A percentile compares a stretch with the other conserved stretches of the same genome.
phyloP scores from a whole-genome alignment of 2,797 vertebrate species.

The Pseudochaenichthys georgianus region DNA sequence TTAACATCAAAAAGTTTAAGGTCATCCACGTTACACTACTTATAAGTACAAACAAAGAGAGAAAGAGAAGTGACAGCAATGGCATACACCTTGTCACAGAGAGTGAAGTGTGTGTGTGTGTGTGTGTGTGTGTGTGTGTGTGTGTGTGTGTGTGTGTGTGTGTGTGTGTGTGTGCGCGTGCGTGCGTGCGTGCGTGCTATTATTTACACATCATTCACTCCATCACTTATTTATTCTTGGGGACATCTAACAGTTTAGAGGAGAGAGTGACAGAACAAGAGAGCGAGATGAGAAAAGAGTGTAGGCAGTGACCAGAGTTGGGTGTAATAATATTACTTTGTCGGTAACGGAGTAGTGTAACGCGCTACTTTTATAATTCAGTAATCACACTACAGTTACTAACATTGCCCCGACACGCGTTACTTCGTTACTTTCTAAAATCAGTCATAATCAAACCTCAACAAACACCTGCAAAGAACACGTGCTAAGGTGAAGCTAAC shows the following conservation, averaged over 20 bases:
- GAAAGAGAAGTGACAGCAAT: conserved; percentile 40
- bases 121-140: conserved; percentile 2
- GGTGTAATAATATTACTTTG: no score
- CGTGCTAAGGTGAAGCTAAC: no score
- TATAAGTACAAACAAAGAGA: conserved; percentile 21
- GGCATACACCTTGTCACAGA: conserved; percentile 49
- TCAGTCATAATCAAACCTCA: no score
- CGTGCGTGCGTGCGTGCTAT: conserved; percentile 5
- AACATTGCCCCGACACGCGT: no score
- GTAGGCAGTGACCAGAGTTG: conserved; percentile 32
- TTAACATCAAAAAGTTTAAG: no score
- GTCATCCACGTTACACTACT: no score
- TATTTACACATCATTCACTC: conserved; percentile 49
- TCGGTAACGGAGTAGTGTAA: no score
- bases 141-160: conserved; percentile 14
- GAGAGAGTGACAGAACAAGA: conserved; percentile 44
- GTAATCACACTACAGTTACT: no score
- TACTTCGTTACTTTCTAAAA: no score
- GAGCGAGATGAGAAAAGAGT: conserved; percentile 23
- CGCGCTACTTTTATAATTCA: no score
- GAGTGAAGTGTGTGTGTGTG: conserved; percentile 21
- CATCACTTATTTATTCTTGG: conserved; percentile 41
- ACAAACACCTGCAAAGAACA: no score
- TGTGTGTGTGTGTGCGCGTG: neutral
- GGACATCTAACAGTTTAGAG: conserved; percentile 35